Evolutionary conservation across 2,113 vertebrate species (phyloP).

Genomic region (Panurus biarmicus): DNA sequence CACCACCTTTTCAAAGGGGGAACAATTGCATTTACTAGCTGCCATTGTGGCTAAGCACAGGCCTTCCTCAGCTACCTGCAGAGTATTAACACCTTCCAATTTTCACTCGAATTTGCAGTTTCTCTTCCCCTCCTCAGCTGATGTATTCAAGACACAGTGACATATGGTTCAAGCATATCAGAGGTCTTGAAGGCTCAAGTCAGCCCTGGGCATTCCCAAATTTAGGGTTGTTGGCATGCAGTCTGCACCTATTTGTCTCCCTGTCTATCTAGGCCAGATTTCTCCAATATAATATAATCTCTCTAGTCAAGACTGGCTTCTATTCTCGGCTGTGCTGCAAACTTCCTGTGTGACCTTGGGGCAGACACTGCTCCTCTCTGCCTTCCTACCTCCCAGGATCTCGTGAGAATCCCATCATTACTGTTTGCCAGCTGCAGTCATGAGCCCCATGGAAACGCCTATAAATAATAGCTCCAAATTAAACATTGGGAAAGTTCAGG

Average conservation of each 20-base stretch:
- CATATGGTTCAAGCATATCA: neutral
- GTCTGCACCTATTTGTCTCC: conserved; percentile 7
- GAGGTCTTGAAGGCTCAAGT: neutral
- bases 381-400: neutral
- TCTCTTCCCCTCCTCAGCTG: neutral
- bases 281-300: conserved; percentile 14
- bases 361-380: neutral
- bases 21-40: neutral
- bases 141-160: neutral
- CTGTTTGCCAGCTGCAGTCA: conserved; percentile 24
- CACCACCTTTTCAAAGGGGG: neutral
- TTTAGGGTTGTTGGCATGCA: neutral
- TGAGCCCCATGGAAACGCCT: conserved; percentile 26
- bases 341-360: conserved; percentile 36
- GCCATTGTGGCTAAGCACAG: neutral
- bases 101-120: neutral
- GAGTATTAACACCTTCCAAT: neutral
- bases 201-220: neutral
- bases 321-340: neutral
- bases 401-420: neutral
- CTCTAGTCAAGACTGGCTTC: conserved; percentile 17
- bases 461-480: conserved; percentile 46
- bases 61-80: neutral
- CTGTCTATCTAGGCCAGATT: neutral
- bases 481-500: conserved; percentile 1